These are phyloP conservation scores for Brachymystax lenok DNA, from an alignment of 2,797 vertebrate species.

Conservation along the genomic window DNA sequence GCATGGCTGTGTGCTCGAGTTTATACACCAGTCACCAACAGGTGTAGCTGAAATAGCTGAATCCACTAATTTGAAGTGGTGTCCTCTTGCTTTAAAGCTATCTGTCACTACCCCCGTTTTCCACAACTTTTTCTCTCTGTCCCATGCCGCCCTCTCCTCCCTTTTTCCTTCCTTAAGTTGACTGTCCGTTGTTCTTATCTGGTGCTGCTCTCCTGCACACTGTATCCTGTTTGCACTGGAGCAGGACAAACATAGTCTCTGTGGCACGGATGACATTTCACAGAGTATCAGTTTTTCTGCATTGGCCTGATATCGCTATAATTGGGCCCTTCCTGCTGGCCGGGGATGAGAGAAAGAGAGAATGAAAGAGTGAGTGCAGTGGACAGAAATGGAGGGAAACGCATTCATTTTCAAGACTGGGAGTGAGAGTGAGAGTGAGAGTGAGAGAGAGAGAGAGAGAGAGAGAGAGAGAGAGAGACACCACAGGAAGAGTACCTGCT, in stretches of 20 bases:
- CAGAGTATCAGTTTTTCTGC: constrained; percentile 76
- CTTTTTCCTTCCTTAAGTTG: constrained; percentile 40
- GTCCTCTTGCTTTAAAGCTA: constrained; percentile 28
- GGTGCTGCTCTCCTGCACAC: constrained; percentile 61
- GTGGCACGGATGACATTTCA: constrained; percentile 76
- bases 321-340: constrained; percentile 76
- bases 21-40: too few relatives aligned
- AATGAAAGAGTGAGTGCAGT: too few relatives aligned
- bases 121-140: constrained; percentile 29
- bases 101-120: constrained; percentile 27
- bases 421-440: too few relatives aligned
- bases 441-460: too few relatives aligned
- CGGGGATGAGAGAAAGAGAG: not conserved
- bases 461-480: too few relatives aligned
- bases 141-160: not conserved
- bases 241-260: constrained; percentile 76
- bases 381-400: too few relatives aligned
- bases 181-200: constrained; percentile 69
- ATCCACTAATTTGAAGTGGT: too few relatives aligned
- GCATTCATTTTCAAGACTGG: too few relatives aligned
- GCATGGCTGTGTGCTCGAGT: too few relatives aligned
- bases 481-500: too few relatives aligned
- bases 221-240: constrained; percentile 80
- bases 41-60: too few relatives aligned
- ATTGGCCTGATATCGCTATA: constrained; percentile 70